Evolutionary conservation across 1,140 invertebrate species (phyloP).

Genomic region (Hycleus cichorii): DNA sequence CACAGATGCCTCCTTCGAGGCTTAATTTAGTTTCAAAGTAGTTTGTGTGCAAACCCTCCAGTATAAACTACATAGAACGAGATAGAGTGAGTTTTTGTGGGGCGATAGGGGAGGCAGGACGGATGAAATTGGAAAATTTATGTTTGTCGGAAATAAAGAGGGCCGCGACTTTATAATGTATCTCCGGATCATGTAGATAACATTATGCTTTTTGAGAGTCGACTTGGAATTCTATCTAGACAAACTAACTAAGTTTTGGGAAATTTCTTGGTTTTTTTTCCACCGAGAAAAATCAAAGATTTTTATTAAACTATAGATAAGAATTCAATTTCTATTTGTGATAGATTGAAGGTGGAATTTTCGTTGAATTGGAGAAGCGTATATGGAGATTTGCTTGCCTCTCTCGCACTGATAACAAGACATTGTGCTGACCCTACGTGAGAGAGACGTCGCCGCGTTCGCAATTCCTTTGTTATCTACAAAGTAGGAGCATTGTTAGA

Average conservation of each 20-base stretch:
- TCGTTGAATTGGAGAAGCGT: no score
- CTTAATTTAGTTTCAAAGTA: constrained; percentile 43
- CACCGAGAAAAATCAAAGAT: background rate
- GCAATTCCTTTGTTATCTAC: constrained; percentile 42
- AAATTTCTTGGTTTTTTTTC: constrained; percentile 2
- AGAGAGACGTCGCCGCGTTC: constrained; percentile 32
- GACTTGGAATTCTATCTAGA: no score
- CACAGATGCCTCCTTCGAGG: constrained; percentile 41
- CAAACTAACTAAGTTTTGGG: background rate
- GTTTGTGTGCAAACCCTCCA: constrained; percentile 33
- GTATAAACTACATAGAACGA: constrained; percentile 30
- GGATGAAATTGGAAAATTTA: constrained; percentile 41
- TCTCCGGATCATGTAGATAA: constrained; percentile 5
- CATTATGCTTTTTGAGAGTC: no score
- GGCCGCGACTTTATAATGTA: constrained; percentile 26
- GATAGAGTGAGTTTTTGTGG: no score
- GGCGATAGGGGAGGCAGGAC: constrained; percentile 18
- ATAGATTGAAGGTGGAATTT: no score
- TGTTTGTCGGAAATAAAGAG: constrained; percentile 35
- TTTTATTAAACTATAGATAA: no score
- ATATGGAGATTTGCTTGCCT: no score
- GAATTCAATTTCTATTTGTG: no score
- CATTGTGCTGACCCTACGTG: constrained; percentile 32
- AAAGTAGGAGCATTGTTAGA: constrained; percentile 25
- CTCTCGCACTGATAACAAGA: background rate